These are phyloP conservation scores for Drosophila trapezifrons DNA, from an alignment of 1,140 invertebrate species.

Conservation along the genomic window DNA sequence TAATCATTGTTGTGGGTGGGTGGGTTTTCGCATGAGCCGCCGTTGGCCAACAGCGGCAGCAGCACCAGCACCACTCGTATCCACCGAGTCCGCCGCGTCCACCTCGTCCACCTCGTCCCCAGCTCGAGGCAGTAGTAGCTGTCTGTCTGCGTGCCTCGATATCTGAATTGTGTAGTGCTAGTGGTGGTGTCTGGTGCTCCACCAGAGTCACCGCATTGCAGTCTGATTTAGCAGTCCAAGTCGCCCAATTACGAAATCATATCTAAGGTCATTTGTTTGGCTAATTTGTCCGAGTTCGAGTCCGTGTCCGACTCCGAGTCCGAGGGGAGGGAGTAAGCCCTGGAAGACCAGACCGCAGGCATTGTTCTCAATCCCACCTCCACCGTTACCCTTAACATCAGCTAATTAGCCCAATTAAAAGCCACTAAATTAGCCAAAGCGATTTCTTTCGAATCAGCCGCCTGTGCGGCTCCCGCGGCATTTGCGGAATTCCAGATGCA, in stretches of 20 bases:
- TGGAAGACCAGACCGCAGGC: conserved; percentile 51
- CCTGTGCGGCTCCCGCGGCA: conserved; percentile 8
- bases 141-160: conserved; percentile 31
- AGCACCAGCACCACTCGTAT: background rate
- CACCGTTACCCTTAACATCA: background rate
- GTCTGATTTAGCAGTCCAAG: conserved; percentile 26
- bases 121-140: conserved; percentile 8
- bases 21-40: conserved; percentile 72
- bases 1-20: conserved; percentile 81
- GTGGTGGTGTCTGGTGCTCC: conserved; percentile 30
- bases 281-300: conserved; percentile 63
- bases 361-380: conserved; percentile 19
- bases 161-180: conserved; percentile 26
- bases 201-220: conserved; percentile 8
- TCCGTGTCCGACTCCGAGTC: background rate
- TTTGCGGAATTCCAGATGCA: conserved; percentile 49
- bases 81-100: background rate
- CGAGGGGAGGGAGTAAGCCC: background rate
- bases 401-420: conserved; percentile 49
- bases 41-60: conserved; percentile 63
- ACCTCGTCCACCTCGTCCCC: background rate
- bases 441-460: conserved; percentile 38
- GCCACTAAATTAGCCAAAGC: conserved; percentile 35
- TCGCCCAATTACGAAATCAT: conserved; percentile 79
- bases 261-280: conserved; percentile 80